Evolutionary conservation across 2,113 vertebrate genomes (phyloP), one percentile per base, ranked within the genome.

Genomic region (Xyliphius kryptos): DNA sequence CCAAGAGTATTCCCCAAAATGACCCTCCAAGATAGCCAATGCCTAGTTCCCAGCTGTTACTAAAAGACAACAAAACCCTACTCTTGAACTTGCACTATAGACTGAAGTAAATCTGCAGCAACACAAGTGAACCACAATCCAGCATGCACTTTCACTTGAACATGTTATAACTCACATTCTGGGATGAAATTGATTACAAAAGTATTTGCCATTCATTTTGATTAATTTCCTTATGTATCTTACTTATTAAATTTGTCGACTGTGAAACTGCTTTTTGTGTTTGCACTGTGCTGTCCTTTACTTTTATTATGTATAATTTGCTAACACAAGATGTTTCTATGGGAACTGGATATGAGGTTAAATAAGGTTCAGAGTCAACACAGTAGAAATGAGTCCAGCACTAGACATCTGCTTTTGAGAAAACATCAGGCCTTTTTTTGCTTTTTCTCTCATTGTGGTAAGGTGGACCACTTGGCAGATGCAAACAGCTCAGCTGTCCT

Each of bases 1-100:
- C 63, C 49, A 68, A 49, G 38, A n/a, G 41, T 57, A 59, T 71
- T 60, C 68, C 63, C 66, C 50, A 46, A 17, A 67, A 19, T 72
- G 69, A 83, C 68, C 70, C 37, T 41, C 46, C 5, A 68, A 70
- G 11, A 60, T 73, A 60, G 72, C 68, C 16, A 13, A 50, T 71
- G 65, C 71, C 56, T 68, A 51, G 43, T 32, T 66, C 72, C 67
- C 81, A 80, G 82, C 81, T 85, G 82, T 69, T 73, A 56, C 47
- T 63, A 68, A 50, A 32, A 32, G 47, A 16, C 16, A 50, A 10
- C 40, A 58, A 51, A 56, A 56, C 22, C 37, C 54, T 78, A 76
- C 63, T 79, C 83, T 86, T 89, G 82, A 88, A 83, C 82, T 75
- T 77, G 72, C 51, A 69, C 36, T 67, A 70, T 62, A 64, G 59